A percentile compares a stretch with the other conserved stretches of the same genome.
These are phyloP conservation scores for Teleiodes luculella DNA, from an alignment of 2,888 invertebrate species.

Conservation along the genomic window DNA sequence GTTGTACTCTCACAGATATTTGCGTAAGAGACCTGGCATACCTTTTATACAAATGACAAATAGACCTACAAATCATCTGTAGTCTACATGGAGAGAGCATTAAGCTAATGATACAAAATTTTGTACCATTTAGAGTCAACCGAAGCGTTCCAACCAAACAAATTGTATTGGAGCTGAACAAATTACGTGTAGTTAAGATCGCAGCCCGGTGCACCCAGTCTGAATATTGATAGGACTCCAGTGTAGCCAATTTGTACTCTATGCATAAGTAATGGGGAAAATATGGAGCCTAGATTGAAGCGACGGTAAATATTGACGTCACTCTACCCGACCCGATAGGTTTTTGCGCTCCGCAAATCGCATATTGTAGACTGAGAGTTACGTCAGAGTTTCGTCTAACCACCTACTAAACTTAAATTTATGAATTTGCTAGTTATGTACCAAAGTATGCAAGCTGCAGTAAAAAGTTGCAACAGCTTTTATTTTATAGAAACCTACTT, in stretches of 20 bases:
- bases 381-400: neutral
- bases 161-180: conserved; percentile 12
- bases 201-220: conserved; percentile 41
- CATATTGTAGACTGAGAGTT: neutral
- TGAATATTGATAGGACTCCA: conserved; percentile 69
- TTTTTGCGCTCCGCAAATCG: conserved; percentile 10
- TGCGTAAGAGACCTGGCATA: too few relatives aligned
- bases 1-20: too few relatives aligned
- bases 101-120: conserved; percentile 8
- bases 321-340: neutral
- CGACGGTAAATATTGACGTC: conserved; percentile 63
- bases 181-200: conserved; percentile 16
- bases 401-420: neutral
- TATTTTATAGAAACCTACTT: too few relatives aligned
- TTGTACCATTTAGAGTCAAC: conserved; percentile 9
- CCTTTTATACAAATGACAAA: neutral
- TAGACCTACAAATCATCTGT: neutral
- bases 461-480: too few relatives aligned
- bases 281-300: conserved; percentile 62
- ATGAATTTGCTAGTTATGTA: too few relatives aligned
- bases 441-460: too few relatives aligned
- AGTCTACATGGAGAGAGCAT: neutral
- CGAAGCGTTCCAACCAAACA: conserved; percentile 3
- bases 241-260: conserved; percentile 71
- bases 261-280: conserved; percentile 75